Percentiles rank a stretch among this genome's conserved stretches.
These are phyloP conservation scores for Eurosta solidaginis DNA, from an alignment of 1,140 invertebrate species.

Conservation along the genomic window DNA sequence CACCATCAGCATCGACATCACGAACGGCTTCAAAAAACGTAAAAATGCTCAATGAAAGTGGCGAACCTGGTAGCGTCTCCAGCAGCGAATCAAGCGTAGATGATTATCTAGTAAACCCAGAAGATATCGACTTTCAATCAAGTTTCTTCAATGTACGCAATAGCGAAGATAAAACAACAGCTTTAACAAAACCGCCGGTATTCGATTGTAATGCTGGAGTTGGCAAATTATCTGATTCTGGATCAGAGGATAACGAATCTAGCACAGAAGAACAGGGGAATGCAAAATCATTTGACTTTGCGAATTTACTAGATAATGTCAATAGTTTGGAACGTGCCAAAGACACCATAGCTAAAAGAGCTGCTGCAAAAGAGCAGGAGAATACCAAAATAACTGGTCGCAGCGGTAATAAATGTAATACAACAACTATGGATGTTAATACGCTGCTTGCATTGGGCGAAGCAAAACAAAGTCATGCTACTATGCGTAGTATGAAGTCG, in stretches of 20 bases:
- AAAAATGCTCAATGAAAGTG: conserved; percentile 57
- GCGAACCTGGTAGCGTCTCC: conserved; percentile 39
- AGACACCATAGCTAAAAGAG: conserved; percentile 45
- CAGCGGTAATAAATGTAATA: conserved; percentile 32
- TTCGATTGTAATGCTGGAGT: conserved; percentile 57
- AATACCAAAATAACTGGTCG: conserved; percentile 36
- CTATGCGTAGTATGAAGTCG: conserved; percentile 35
- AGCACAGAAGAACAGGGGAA: conserved; percentile 45
- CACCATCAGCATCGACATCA: conserved; percentile 51
- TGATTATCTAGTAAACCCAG: conserved; percentile 56
- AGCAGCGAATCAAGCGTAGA: conserved; percentile 58
- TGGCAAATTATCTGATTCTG: conserved; percentile 47
- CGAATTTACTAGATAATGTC: conserved; percentile 52
- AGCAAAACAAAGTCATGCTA: conserved; percentile 43
- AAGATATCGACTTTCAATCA: conserved; percentile 53
- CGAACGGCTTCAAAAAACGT: conserved; percentile 54
- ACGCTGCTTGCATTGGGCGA: conserved; percentile 61
- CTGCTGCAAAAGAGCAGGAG: conserved; percentile 34
- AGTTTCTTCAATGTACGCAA: conserved; percentile 47
- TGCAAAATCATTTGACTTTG: conserved; percentile 53
- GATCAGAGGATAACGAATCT: conserved; percentile 54
- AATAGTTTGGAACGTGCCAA: conserved; percentile 55
- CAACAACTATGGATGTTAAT: conserved; percentile 53
- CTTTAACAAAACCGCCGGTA: conserved; percentile 46
- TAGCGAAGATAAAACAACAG: conserved; percentile 28